These are phyloP conservation scores for Etheostoma nigrum DNA, from an alignment of 2,797 vertebrate genomes.

Conservation along the genomic window DNA sequence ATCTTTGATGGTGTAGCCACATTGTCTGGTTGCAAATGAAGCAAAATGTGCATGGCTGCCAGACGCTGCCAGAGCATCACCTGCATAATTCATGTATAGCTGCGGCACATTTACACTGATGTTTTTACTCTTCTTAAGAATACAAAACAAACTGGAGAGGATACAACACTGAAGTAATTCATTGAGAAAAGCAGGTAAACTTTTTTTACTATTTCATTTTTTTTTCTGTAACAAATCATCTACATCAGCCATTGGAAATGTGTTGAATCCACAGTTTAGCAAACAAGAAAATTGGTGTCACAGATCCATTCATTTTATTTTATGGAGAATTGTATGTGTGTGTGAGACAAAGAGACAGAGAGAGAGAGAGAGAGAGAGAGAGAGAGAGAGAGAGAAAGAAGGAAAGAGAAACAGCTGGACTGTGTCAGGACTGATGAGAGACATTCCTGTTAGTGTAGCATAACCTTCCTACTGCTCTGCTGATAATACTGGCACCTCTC, in stretches of 20 bases:
- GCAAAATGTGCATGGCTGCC: neutral
- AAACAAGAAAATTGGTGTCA: neutral
- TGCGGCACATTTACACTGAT: neutral
- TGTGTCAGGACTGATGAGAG: slow-evolving; percentile 90
- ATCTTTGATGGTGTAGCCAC: neutral
- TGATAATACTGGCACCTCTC: slow-evolving; percentile 97
- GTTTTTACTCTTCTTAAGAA: neutral
- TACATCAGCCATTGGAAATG: neutral
- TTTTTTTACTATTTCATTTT: neutral
- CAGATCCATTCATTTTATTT: too few relatives aligned
- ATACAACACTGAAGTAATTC: neutral
- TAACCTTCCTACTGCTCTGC: slow-evolving; percentile 92
- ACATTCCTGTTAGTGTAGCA: slow-evolving; percentile 94
- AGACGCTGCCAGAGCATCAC: too few relatives aligned
- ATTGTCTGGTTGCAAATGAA: neutral
- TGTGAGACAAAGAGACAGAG: neutral
- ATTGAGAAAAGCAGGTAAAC: neutral
- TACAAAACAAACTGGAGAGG: neutral
- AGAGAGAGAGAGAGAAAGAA: neutral
- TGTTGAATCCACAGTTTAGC: neutral
- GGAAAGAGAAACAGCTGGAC: slow-evolving; percentile 88
- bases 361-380: neutral
- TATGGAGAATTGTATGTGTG: slow-evolving; percentile 1
- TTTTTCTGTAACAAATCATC: neutral
- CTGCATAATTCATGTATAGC: neutral